Percentiles rank a stretch among this genome's conserved stretches.
phyloP scores from a whole-genome alignment of 2,797 vertebrate species.

The Nyctalus aviator region DNA sequence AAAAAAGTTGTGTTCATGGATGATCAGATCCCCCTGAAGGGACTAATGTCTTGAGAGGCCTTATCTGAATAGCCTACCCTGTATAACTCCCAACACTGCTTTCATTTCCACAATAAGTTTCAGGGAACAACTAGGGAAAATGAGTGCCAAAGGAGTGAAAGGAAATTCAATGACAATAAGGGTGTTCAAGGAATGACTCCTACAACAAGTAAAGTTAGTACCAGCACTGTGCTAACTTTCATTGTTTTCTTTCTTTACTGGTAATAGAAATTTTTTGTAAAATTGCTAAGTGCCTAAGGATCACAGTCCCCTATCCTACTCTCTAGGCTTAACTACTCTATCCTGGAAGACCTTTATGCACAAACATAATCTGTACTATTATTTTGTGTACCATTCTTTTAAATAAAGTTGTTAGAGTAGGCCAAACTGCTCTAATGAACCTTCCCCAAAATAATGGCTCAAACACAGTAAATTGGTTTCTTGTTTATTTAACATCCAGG shows the following conservation, averaged over 20 bases:
- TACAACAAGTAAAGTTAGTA: background rate
- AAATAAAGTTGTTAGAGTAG: background rate
- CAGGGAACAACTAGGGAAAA: background rate
- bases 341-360: background rate
- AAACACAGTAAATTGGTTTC: background rate
- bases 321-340: background rate
- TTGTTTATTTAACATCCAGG: background rate
- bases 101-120: background rate
- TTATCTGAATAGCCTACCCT: background rate
- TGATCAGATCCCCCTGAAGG: background rate
- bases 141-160: background rate
- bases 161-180: background rate
- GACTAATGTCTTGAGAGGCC: background rate
- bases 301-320: background rate
- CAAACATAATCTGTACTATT: background rate
- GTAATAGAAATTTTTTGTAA: slow-evolving; percentile 27
- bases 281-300: background rate
- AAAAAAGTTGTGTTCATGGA: background rate
- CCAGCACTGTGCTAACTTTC: background rate
- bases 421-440: background rate
- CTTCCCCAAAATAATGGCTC: background rate
- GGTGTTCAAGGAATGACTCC: background rate
- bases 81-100: background rate
- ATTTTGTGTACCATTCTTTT: background rate
- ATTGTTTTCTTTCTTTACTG: background rate